phyloP scores from a whole-genome alignment of 1,140 invertebrate genomes.

The Atta colombica region DNA sequence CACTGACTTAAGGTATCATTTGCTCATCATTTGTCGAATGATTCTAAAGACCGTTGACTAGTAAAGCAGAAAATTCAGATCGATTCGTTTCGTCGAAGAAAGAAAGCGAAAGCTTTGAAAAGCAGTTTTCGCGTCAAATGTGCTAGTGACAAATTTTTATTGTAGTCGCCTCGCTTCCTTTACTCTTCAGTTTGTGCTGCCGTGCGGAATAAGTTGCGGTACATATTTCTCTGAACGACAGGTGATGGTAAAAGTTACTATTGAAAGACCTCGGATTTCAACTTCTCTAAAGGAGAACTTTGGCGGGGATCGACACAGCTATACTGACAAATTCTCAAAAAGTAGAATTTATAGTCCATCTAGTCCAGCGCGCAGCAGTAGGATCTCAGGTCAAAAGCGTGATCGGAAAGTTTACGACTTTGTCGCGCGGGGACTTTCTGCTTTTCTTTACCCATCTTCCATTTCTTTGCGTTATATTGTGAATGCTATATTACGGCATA shows the following conservation, averaged over 20 bases:
- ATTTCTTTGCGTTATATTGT: conserved; percentile 23
- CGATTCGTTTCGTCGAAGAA: conserved; percentile 9
- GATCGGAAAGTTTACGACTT: conserved; percentile 51
- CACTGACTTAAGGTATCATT: neutral
- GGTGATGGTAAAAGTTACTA: conserved; percentile 77
- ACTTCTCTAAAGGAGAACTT: conserved; percentile 14
- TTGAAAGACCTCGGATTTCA: conserved; percentile 60
- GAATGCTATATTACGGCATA: conserved; percentile 34
- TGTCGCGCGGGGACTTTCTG: neutral
- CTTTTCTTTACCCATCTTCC: conserved; percentile 20
- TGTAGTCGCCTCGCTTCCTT: conserved; percentile 71
- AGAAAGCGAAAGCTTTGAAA: conserved; percentile 53
- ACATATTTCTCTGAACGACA: conserved; percentile 77
- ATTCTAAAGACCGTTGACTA: conserved; percentile 70
- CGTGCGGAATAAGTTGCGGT: conserved; percentile 53
- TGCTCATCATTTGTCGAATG: conserved; percentile 20
- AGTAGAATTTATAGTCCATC: conserved; percentile 73
- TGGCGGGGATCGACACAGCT: neutral
- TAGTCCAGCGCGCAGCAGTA: neutral
- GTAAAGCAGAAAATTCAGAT: conserved; percentile 84
- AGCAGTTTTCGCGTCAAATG: conserved; percentile 84
- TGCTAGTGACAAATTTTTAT: conserved; percentile 85
- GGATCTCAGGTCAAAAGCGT: conserved; percentile 13
- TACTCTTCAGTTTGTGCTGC: conserved; percentile 44
- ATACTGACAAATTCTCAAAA: conserved; percentile 81